Evolutionary conservation across 2,113 vertebrate species (phyloP).

Genomic region (Neopipo cinnamomea): DNA sequence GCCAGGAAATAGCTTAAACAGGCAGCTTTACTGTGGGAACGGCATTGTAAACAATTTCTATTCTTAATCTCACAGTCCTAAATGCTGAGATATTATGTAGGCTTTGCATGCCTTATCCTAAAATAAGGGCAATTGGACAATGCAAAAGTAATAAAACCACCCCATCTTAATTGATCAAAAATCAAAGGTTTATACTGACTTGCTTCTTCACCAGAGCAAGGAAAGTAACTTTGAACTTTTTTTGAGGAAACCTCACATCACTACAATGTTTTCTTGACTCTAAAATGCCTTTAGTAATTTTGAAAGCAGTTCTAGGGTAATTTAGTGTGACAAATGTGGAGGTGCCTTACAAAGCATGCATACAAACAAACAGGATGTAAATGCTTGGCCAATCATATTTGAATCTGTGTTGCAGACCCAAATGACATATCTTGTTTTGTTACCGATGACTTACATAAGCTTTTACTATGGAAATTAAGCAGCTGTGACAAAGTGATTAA

Average conservation of each 20-base stretch:
- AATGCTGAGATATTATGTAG: neutral
- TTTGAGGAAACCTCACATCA: neutral
- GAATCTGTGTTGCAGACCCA: neutral
- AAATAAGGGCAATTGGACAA: neutral
- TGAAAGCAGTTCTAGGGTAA: neutral
- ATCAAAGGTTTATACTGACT: neutral
- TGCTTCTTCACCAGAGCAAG: neutral
- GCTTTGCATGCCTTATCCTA: neutral
- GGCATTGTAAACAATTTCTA: neutral
- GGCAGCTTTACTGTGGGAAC: slow-evolving; percentile 27
- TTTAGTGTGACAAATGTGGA: neutral
- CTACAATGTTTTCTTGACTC: neutral
- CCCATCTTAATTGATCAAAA: neutral
- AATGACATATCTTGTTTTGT: neutral
- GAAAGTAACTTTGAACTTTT: neutral
- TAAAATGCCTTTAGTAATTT: neutral
- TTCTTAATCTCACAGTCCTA: neutral
- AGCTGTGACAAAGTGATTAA: neutral
- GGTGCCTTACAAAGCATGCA: neutral
- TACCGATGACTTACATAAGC: neutral
- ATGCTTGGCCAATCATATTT: neutral
- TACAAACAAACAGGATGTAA: neutral
- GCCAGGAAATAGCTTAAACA: slow-evolving; percentile 55
- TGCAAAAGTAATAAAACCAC: neutral
- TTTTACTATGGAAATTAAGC: neutral